A percentile compares a stretch with the other conserved stretches of the same genome.
These are phyloP conservation scores for Drepanosiphum platanoidis DNA, from an alignment of 2,888 invertebrate species.

Conservation along the genomic window DNA sequence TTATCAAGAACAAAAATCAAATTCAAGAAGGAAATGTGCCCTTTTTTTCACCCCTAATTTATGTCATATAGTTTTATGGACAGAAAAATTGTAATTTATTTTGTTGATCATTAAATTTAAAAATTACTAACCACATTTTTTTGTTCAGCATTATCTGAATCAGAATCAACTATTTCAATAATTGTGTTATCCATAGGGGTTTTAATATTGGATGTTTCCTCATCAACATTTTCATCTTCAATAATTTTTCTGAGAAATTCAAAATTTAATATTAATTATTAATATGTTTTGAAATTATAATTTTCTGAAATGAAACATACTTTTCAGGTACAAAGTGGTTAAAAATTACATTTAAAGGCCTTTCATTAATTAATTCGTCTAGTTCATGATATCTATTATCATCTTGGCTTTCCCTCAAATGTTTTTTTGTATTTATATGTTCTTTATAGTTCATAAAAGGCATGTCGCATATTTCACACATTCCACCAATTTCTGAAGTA, in stretches of 20 bases:
- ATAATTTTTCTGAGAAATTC: conserved; percentile 2
- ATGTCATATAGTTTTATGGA: too few species aligned
- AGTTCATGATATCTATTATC: conserved; percentile 43
- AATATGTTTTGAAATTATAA: background rate
- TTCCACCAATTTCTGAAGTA: conserved; percentile 58
- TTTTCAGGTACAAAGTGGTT: conserved; percentile 37
- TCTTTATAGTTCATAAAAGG: conserved; percentile 60
- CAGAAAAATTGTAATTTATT: too few species aligned
- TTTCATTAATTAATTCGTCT: conserved; percentile 52
- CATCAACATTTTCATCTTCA: background rate
- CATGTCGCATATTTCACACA: conserved; percentile 57
- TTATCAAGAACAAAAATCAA: too few species aligned
- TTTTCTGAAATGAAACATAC: conserved; percentile 3
- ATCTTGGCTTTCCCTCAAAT: conserved; percentile 51
- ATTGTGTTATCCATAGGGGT: background rate
- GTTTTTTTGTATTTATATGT: conserved; percentile 58
- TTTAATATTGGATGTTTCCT: background rate
- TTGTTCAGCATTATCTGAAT: conserved; percentile 15
- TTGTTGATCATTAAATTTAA: too few species aligned
- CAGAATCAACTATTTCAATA: background rate
- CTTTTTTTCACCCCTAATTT: too few species aligned
- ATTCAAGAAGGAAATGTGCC: too few species aligned
- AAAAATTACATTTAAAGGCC: conserved; percentile 47
- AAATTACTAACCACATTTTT: conserved; percentile 18
- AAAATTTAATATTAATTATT: background rate